phyloP scores from a whole-genome alignment of 2,888 invertebrate genomes.

The Phasia obesa region DNA sequence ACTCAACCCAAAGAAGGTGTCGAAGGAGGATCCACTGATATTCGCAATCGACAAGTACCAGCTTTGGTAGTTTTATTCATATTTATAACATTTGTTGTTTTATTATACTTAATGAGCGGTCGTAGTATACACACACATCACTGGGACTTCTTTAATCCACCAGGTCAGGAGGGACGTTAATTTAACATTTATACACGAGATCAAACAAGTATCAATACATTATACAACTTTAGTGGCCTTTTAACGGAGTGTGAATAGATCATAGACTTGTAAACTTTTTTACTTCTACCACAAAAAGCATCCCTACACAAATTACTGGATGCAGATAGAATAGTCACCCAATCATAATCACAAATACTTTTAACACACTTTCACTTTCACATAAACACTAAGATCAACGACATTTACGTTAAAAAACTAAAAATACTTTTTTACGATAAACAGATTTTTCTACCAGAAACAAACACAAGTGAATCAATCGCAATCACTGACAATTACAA shows the following conservation, averaged over 20 bases:
- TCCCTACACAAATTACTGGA: conserved; percentile 10
- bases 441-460: conserved; percentile 50
- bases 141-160: conserved; percentile 95
- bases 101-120: conserved; percentile 89
- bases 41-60: conserved; percentile 86
- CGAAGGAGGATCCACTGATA: conserved; percentile 73
- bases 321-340: conserved; percentile 11
- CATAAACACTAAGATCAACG: not conserved
- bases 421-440: conserved; percentile 43
- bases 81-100: conserved; percentile 89
- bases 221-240: conserved; percentile 56
- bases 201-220: not conserved
- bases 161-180: conserved; percentile 84
- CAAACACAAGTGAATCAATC: conserved; percentile 12
- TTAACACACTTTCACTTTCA: conserved; percentile 36
- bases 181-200: conserved; percentile 49
- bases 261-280: conserved; percentile 39
- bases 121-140: conserved; percentile 91
- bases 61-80: conserved; percentile 91
- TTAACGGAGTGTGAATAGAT: conserved; percentile 49
- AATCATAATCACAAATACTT: conserved; percentile 31
- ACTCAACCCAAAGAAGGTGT: conserved; percentile 84
- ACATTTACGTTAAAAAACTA: conserved; percentile 27
- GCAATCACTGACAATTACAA: not conserved
- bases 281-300: conserved; percentile 41